Evolutionary conservation across 2,797 vertebrate species (phyloP).

Genomic region (Argentina silus): DNA sequence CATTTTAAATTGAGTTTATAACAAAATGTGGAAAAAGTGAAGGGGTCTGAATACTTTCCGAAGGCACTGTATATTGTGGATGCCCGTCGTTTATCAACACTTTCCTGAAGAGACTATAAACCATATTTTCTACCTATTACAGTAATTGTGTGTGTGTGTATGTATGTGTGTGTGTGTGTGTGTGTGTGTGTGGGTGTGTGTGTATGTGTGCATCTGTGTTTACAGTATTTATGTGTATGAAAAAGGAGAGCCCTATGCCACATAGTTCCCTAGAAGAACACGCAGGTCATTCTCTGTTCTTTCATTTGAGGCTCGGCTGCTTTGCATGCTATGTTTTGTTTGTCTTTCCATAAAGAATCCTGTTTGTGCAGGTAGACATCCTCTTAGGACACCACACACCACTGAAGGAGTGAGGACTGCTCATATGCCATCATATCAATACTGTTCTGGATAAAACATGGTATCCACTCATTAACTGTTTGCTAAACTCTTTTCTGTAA

Average conservation of each 20-base stretch:
- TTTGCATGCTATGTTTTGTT: conserved; percentile 46
- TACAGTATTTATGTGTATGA: not conserved
- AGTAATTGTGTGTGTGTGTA: conserved; percentile 2
- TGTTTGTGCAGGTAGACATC: conserved; percentile 55
- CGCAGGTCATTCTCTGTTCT: not conserved
- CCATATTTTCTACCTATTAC: no score
- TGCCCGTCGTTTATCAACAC: no score
- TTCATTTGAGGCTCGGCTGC: not conserved
- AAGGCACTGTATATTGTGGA: no score
- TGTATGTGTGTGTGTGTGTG: no score
- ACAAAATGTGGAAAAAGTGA: no score
- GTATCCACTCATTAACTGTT: not conserved
- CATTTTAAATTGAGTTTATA: no score
- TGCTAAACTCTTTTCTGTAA: not conserved
- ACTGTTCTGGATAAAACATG: not conserved
- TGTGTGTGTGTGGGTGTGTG: no score
- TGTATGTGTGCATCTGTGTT: not conserved
- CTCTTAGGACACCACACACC: conserved; percentile 20
- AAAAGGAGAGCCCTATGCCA: no score
- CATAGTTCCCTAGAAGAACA: not conserved
- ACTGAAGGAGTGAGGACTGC: not conserved
- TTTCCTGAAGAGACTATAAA: no score
- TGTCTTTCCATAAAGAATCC: conserved; percentile 56
- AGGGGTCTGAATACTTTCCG: no score
- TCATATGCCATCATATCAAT: not conserved